A percentile compares a stretch with the other conserved stretches of the same genome.
Conservation (phyloP, 2,797 vertebrate genomes). For the Epinephelus malabaricus region DNA sequence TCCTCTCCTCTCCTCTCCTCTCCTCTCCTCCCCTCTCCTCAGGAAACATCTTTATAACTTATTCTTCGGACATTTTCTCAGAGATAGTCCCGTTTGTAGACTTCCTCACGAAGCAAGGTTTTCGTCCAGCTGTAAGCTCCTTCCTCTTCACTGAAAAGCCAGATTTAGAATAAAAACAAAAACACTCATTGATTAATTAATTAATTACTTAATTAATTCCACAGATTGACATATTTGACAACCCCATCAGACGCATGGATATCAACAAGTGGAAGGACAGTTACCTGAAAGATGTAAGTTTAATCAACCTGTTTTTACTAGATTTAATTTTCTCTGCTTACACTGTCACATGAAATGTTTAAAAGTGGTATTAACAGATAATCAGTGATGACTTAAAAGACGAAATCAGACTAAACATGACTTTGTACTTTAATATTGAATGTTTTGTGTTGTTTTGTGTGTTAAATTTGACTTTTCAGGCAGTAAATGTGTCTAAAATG, state of each 20-base stretch:
- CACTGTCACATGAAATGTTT: neutral
- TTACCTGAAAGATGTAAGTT: slow-evolving; percentile 91
- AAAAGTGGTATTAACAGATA: neutral
- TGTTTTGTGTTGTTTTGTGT: neutral
- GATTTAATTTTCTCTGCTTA: neutral
- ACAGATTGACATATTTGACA: slow-evolving; percentile 92
- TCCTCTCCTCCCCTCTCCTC: slow-evolving; percentile 20
- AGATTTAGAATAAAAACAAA: neutral
- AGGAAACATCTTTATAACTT: slow-evolving; percentile 95
- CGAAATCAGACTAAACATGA: neutral
- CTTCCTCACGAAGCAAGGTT: slow-evolving; percentile 90
- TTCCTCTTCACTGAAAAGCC: neutral
- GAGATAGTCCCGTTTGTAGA: slow-evolving; percentile 91
- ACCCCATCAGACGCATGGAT: slow-evolving; percentile 88
- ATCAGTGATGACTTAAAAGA: neutral
- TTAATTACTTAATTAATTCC: neutral
- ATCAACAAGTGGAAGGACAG: slow-evolving; percentile 92
- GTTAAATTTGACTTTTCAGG: neutral
- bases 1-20: neutral
- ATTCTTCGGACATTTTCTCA: slow-evolving; percentile 88
- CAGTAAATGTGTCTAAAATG: neutral
- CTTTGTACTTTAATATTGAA: neutral
- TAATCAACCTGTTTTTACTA: neutral
- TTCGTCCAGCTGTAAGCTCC: slow-evolving; percentile 86
- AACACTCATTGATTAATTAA: neutral